Evolutionary conservation across 2,888 invertebrate species (phyloP).

Genomic region (Ennomos fuscantarius): DNA sequence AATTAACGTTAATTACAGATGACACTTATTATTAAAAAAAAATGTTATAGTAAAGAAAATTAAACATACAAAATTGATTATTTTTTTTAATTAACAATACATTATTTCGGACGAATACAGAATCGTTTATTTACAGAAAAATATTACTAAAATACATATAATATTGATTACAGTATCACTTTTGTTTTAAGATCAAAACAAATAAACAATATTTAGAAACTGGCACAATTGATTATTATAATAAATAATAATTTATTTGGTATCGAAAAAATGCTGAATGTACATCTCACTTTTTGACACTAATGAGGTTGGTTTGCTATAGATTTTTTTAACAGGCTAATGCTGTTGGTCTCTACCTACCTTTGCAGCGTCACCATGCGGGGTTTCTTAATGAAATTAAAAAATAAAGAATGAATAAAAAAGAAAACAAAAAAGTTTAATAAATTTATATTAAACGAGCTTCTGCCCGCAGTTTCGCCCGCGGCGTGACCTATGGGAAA

Average conservation of each 20-base stretch:
- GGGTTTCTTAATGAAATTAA: too few species aligned
- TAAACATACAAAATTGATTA: too few species aligned
- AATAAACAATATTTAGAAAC: slow-evolving; percentile 43
- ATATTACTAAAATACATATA: slow-evolving; percentile 13
- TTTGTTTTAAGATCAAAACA: slow-evolving; percentile 23
- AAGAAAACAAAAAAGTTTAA: too few species aligned
- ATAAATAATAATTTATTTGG: slow-evolving; percentile 78
- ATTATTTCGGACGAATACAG: slow-evolving; percentile 13
- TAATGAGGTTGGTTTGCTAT: slow-evolving; percentile 18
- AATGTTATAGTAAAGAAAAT: background rate
- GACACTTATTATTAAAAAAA: background rate
- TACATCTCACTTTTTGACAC: slow-evolving; percentile 26
- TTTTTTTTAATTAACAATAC: too few species aligned
- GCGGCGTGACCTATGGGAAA: too few species aligned
- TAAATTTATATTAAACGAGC: too few species aligned
- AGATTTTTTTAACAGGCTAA: background rate
- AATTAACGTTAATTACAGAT: background rate
- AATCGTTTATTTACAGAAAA: slow-evolving; percentile 18
- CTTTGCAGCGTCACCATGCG: too few species aligned
- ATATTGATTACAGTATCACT: slow-evolving; percentile 22
- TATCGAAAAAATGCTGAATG: slow-evolving; percentile 59
- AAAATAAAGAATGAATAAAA: too few species aligned
- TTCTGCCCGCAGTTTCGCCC: too few species aligned
- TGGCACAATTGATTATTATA: slow-evolving; percentile 67
- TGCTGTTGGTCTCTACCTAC: too few species aligned